Evolutionary conservation across 2,888 invertebrate species (phyloP).

Genomic region (Calliphora vomitoria): DNA sequence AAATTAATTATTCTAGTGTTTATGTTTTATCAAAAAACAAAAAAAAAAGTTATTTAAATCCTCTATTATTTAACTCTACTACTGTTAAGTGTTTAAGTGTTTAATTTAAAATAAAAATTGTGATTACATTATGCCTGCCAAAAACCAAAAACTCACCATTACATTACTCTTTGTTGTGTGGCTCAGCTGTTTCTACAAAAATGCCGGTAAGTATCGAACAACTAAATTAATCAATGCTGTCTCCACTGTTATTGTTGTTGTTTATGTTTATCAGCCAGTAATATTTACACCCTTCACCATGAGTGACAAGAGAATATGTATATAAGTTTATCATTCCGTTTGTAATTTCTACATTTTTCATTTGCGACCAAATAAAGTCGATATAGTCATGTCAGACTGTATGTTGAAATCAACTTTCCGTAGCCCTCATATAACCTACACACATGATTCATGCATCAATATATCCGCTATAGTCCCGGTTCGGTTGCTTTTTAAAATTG

Average conservation of each 20-base stretch:
- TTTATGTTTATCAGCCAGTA: neutral
- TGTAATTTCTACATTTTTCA: no score
- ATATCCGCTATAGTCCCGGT: no score
- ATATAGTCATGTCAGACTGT: no score
- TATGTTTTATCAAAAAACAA: neutral
- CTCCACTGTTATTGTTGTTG: neutral
- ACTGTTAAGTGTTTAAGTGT: neutral
- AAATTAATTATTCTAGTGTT: neutral
- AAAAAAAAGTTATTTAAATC: constrained; percentile 29
- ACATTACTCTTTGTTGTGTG: constrained; percentile 53
- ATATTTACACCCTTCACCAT: neutral
- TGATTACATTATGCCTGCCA: constrained; percentile 59
- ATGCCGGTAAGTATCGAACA: constrained; percentile 80
- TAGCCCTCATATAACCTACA: no score
- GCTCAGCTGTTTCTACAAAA: constrained; percentile 76
- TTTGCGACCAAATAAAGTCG: no score
- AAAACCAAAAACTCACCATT: constrained; percentile 29
- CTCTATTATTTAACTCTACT: constrained; percentile 23
- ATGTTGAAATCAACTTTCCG: no score
- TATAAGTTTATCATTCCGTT: no score
- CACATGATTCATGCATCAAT: no score
- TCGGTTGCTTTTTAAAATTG: no score
- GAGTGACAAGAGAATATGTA: no score
- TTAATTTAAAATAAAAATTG: neutral
- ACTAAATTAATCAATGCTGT: neutral